Evolutionary conservation across 2,888 invertebrate species (phyloP).

Genomic region (Acleris holmiana): DNA sequence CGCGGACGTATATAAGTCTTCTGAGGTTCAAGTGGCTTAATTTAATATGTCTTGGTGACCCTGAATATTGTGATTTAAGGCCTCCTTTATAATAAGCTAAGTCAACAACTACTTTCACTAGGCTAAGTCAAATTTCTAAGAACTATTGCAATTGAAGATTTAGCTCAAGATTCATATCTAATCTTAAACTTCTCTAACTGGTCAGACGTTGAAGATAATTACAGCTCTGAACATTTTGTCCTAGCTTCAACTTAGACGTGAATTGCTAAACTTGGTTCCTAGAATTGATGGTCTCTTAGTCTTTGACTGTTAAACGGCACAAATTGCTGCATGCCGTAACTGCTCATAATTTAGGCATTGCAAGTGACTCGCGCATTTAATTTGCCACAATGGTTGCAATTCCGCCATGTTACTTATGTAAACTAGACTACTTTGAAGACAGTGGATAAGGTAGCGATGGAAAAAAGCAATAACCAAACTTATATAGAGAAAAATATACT

Average conservation of each 20-base stretch:
- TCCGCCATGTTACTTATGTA: too few relatives aligned
- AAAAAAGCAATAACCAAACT: too few relatives aligned
- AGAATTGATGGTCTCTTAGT: slow-evolving; percentile 23
- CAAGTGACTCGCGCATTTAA: background rate
- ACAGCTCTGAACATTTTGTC: slow-evolving; percentile 34
- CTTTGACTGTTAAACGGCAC: slow-evolving; percentile 23
- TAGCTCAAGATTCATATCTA: slow-evolving; percentile 30
- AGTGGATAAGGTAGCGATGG: too few relatives aligned
- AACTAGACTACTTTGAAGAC: too few relatives aligned
- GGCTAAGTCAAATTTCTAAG: background rate
- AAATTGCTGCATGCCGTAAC: slow-evolving; percentile 1
- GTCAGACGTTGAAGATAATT: slow-evolving; percentile 31
- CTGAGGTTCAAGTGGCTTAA: too few relatives aligned
- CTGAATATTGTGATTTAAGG: too few relatives aligned
- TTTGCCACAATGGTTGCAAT: too few relatives aligned
- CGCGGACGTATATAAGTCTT: too few relatives aligned
- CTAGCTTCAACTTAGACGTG: slow-evolving; percentile 24
- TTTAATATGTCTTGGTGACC: too few relatives aligned
- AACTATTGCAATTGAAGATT: slow-evolving; percentile 32
- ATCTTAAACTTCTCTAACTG: slow-evolving; percentile 21
- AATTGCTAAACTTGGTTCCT: slow-evolving; percentile 33
- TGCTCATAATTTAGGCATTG: background rate
- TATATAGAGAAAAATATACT: too few relatives aligned
- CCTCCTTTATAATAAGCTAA: too few relatives aligned
- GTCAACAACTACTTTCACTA: background rate